Evolutionary conservation across 2,888 invertebrate species (phyloP).

Genomic region (Drosophila melanosoma): DNA sequence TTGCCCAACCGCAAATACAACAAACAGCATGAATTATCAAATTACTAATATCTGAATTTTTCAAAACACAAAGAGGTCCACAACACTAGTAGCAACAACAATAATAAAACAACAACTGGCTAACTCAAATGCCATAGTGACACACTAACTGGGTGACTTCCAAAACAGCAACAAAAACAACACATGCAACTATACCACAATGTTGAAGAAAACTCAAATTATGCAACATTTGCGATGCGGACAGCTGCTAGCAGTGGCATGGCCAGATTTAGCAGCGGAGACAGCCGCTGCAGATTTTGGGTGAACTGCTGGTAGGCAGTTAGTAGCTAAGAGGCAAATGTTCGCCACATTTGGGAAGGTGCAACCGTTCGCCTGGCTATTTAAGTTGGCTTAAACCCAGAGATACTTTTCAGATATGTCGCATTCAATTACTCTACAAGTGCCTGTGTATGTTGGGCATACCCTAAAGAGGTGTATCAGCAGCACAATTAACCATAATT

Average conservation of each 20-base stretch:
- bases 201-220: constrained; percentile 65
- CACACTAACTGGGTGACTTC: constrained; percentile 80
- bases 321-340: constrained; percentile 46
- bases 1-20: constrained; percentile 26
- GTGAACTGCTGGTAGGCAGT: constrained; percentile 30
- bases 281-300: constrained; percentile 13
- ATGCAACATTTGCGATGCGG: constrained; percentile 62
- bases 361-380: constrained; percentile 54
- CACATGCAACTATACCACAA: constrained; percentile 47
- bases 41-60: constrained; percentile 63
- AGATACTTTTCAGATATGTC: constrained; percentile 63
- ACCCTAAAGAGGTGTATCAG: constrained; percentile 55
- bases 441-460: constrained; percentile 25
- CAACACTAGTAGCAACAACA: constrained; percentile 35
- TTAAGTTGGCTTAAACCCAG: constrained; percentile 37
- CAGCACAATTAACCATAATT: constrained; percentile 51
- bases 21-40: constrained; percentile 59
- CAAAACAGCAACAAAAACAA: constrained; percentile 54
- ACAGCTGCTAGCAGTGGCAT: constrained; percentile 61
- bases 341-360: constrained; percentile 75
- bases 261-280: constrained; percentile 2
- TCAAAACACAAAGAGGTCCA: constrained; percentile 23
- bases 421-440: constrained; percentile 64
- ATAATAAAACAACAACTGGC: constrained; percentile 30
- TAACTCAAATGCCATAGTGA: constrained; percentile 77